These are phyloP conservation scores for Mycetomoellerius zeteki DNA, from an alignment of 1,140 invertebrate species.

Conservation along the genomic window DNA sequence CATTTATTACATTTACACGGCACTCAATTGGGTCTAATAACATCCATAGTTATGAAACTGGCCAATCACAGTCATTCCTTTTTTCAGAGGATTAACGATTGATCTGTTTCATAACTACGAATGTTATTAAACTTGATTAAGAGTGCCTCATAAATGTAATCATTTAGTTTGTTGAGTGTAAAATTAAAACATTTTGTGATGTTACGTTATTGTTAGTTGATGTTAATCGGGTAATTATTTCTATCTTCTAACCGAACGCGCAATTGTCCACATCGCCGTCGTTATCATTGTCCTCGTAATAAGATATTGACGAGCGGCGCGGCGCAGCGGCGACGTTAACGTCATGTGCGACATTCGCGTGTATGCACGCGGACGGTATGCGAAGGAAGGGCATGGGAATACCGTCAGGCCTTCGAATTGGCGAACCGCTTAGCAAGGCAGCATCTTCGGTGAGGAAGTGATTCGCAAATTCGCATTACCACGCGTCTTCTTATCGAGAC, in stretches of 20 bases:
- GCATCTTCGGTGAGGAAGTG: conserved; percentile 68
- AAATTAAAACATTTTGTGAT: too few relatives aligned
- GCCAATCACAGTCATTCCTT: too few relatives aligned
- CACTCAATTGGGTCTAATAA: too few relatives aligned
- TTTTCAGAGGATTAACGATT: too few relatives aligned
- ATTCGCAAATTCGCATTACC: conserved; percentile 17
- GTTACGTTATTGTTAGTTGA: too few relatives aligned
- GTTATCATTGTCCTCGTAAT: background rate
- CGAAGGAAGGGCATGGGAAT: conserved; percentile 79
- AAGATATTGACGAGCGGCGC: background rate
- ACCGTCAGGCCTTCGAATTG: conserved; percentile 85
- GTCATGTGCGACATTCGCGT: background rate
- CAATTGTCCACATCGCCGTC: background rate
- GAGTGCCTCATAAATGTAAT: too few relatives aligned
- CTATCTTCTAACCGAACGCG: background rate
- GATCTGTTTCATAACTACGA: too few relatives aligned
- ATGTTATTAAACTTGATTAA: too few relatives aligned
- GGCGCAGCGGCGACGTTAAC: background rate
- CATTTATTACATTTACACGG: too few relatives aligned
- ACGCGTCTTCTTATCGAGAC: background rate
- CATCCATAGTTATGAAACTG: too few relatives aligned
- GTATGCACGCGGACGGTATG: conserved; percentile 22
- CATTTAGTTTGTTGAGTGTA: too few relatives aligned
- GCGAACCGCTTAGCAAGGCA: conserved; percentile 81
- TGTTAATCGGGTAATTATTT: background rate